Percentiles rank a stretch among this genome's conserved stretches.
Evolutionary conservation across 2,797 vertebrate species (phyloP).

Genomic region (Acipenser transmontanus): DNA sequence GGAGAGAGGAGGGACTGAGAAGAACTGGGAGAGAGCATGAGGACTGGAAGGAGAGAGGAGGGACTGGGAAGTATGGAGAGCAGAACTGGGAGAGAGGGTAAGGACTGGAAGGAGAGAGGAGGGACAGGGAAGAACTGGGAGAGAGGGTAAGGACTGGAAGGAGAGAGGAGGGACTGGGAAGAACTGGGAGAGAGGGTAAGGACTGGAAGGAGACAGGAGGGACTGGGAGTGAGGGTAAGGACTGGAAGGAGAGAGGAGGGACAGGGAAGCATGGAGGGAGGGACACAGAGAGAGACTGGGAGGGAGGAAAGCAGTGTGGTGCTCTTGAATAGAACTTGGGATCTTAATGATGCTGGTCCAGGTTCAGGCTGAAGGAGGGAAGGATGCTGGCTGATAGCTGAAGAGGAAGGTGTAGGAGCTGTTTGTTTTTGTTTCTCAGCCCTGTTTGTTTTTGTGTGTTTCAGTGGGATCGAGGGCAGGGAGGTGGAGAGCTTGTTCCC

Average conservation of each 20-base stretch:
- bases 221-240: background rate
- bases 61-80: background rate
- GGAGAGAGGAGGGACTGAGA: no score
- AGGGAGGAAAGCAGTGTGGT: background rate
- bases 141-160: background rate
- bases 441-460: slow-evolving; percentile 17
- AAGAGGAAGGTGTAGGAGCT: background rate
- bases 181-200: background rate
- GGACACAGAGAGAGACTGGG: background rate
- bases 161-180: background rate
- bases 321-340: no score
- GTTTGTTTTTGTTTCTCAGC: background rate
- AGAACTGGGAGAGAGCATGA: background rate
- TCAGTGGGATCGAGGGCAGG: slow-evolving; percentile 73
- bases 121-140: background rate
- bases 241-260: background rate
- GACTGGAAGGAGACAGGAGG: background rate
- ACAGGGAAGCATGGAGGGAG: background rate
- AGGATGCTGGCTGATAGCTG: background rate
- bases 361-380: no score
- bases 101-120: background rate
- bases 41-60: background rate
- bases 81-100: no score
- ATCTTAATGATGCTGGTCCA: no score
- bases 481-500: slow-evolving; percentile 66